These are phyloP conservation scores for Rhinichthys klamathensis DNA, from an alignment of 2,113 vertebrate genomes.

Conservation along the genomic window DNA sequence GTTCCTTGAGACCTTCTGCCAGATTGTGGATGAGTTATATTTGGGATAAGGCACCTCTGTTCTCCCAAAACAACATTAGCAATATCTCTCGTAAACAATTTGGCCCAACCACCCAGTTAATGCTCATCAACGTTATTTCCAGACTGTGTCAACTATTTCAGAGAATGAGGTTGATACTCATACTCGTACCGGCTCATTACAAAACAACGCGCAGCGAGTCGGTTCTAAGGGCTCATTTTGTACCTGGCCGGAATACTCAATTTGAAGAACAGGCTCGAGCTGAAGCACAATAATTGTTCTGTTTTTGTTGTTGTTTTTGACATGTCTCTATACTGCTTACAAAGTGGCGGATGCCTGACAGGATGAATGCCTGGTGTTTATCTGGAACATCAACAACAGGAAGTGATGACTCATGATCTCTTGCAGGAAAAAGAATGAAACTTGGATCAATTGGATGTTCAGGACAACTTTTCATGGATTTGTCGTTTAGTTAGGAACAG, in stretches of 20 bases:
- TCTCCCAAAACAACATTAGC: background rate
- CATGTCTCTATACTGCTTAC: background rate
- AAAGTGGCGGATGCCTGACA: background rate
- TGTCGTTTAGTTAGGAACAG: background rate
- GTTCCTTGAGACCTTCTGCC: background rate
- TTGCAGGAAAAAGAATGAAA: background rate
- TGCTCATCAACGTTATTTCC: background rate
- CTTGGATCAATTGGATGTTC: slow-evolving; percentile 15
- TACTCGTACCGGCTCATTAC: slow-evolving; percentile 15
- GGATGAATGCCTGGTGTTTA: slow-evolving; percentile 6
- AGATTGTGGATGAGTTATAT: background rate
- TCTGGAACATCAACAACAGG: background rate
- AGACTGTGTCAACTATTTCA: slow-evolving; percentile 15
- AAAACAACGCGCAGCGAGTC: background rate
- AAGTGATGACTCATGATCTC: slow-evolving; percentile 34
- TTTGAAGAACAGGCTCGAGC: slow-evolving; percentile 13
- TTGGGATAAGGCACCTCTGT: background rate
- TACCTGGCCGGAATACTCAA: background rate
- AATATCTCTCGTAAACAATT: slow-evolving; percentile 5
- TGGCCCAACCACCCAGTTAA: slow-evolving; percentile 2
- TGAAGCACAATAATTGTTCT: slow-evolving; percentile 30
- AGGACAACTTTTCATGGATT: background rate
- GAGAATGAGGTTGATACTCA: slow-evolving; percentile 23
- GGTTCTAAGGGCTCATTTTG: background rate
- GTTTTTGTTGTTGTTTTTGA: slow-evolving; percentile 25